Base-by-base conservation (phyloP, 1,140 invertebrate genomes). In the Metopolophium dirhodum region DNA sequence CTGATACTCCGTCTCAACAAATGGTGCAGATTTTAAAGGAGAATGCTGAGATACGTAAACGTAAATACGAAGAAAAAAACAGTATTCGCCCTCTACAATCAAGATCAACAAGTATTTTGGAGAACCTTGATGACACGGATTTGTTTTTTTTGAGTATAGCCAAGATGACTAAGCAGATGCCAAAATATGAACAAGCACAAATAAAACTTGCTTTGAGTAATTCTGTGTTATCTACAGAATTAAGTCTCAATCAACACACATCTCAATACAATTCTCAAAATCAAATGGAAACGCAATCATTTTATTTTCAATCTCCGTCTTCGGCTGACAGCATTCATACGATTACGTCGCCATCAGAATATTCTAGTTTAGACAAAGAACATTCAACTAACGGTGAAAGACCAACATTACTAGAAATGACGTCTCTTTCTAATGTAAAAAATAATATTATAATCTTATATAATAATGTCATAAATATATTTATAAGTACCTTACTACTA, bases 181-280 rank as follows among this genome's bases (percentile, higher is more conserved):
- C 85, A 86, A 86, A 41, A 92, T 41, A 57, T 47, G 30, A 92
- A 57, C 54, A 92, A 37, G 51, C 54, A 57, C 54, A 68, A 77
- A 92, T 92, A 35, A 68, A 57, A 57, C 68, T 92, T 92, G 51
- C 68, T 77, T 77, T 77, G 61, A 92, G 54, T 41, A 37, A 68
- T 77, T 77, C 54, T 14, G 54, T 68, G 54, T 57, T 92, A 47
- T 68, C 91, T 41, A 77, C 45, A 68, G 51, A 92, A 77, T 57
- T 77, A 77, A 92, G 26, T 30, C 57, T 41, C 35, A 82, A 92
- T 37, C 54, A 77, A 86, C 85, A 86, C 20, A 45, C 85, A 47
- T 77, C 8, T 77, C 9, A 77, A 77, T 77, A 77, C 68, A 77
- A 77, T 77, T 77, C n/a, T 77, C 11, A 77, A 77, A 77, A 77